These are phyloP conservation scores for Chaenogobius annularis DNA, from an alignment of 2,113 vertebrate genomes.

Conservation along the genomic window DNA sequence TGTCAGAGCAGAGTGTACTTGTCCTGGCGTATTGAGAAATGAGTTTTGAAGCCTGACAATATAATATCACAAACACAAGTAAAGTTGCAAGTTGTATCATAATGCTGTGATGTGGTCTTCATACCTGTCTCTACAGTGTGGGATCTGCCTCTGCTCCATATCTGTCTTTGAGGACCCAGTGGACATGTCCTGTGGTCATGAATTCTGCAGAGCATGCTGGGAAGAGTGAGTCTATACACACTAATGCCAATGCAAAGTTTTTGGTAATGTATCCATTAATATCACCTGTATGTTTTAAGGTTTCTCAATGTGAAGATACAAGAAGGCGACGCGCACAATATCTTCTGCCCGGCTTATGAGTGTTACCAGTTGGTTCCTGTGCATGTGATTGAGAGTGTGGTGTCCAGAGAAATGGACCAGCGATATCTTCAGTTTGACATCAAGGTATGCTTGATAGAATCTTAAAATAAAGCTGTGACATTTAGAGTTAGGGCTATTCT, in stretches of 20 bases:
- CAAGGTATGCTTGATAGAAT: conserved; percentile 43
- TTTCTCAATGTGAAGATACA: conserved; percentile 74
- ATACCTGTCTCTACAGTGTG: conserved; percentile 55
- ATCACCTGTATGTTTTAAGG: conserved; percentile 35
- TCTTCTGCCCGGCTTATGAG: conserved; percentile 72
- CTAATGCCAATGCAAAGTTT: neutral
- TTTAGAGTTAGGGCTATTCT: neutral
- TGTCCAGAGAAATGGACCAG: conserved; percentile 74
- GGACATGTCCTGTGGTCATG: conserved; percentile 73
- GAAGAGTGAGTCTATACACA: conserved; percentile 57
- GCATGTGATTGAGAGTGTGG: conserved; percentile 72
- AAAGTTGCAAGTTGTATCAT: neutral
- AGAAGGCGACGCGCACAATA: conserved; percentile 72
- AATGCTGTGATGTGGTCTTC: neutral
- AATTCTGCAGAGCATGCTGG: conserved; percentile 74
- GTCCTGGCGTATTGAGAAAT: neutral
- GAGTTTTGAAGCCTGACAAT: neutral
- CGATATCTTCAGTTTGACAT: conserved; percentile 74
- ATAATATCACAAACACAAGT: neutral
- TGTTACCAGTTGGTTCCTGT: conserved; percentile 74
- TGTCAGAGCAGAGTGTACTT: neutral
- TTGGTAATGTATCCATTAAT: neutral
- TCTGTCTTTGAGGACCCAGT: conserved; percentile 74
- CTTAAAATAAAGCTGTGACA: neutral
- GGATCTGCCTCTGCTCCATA: conserved; percentile 73